phyloP scores from a whole-genome alignment of 2,888 invertebrate genomes.

The Sipha maydis region DNA sequence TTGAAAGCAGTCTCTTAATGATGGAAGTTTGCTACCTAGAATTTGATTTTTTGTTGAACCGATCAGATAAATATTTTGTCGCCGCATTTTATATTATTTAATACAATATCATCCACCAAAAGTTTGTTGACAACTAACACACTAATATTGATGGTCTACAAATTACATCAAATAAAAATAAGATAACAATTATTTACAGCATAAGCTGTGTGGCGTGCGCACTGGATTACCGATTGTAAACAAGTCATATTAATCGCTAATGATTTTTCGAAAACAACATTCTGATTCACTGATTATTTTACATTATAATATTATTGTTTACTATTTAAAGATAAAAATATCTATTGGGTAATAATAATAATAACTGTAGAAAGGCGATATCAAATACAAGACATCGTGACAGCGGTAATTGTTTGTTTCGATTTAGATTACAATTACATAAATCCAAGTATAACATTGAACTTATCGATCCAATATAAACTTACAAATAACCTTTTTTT shows the following conservation, averaged over 20 bases:
- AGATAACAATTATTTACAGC: neutral
- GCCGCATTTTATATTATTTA: slow-evolving; percentile 19
- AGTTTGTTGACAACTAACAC: neutral
- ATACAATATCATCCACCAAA: neutral
- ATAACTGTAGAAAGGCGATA: no score
- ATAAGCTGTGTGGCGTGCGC: neutral
- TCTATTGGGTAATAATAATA: no score
- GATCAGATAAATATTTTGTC: slow-evolving; percentile 39
- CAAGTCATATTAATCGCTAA: neutral
- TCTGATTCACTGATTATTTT: slow-evolving; percentile 3
- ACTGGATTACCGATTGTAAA: neutral
- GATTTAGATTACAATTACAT: no score
- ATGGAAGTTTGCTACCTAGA: slow-evolving; percentile 47
- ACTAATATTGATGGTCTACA: neutral
- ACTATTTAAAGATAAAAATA: no score
- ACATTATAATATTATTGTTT: no score
- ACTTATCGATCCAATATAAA: no score
- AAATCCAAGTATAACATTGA: no score
- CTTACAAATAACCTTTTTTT: neutral
- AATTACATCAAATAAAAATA: neutral
- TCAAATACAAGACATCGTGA: no score
- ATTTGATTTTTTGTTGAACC: slow-evolving; percentile 40
- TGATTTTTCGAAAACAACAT: neutral
- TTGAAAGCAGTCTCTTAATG: slow-evolving; percentile 18
- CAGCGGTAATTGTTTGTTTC: no score